Percentiles rank a stretch among this genome's conserved stretches.
These are phyloP conservation scores for Peromyscus californicus DNA, from an alignment of 2,113 vertebrate species.

Conservation along the genomic window DNA sequence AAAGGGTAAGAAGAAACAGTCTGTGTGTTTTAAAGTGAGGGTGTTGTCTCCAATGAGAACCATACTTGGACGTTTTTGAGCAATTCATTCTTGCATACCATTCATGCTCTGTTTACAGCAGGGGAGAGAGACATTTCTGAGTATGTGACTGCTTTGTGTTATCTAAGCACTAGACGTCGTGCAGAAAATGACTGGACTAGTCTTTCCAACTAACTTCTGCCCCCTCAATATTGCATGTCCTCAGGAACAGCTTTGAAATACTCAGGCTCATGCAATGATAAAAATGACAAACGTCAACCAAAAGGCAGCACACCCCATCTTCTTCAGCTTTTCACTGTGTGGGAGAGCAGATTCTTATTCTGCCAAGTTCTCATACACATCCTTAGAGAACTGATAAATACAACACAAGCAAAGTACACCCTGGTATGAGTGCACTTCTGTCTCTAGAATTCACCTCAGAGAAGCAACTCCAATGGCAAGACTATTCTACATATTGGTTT, in stretches of 20 bases:
- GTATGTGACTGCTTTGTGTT: constrained; percentile 62
- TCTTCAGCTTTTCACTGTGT: not conserved
- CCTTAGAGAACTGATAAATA: not conserved
- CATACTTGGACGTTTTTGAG: not conserved
- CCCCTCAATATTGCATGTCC: not conserved
- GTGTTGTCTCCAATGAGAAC: not conserved
- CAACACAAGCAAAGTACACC: not conserved
- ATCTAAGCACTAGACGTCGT: not conserved
- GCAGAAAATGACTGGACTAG: not conserved
- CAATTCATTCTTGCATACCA: constrained; percentile 1
- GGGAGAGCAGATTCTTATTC: not conserved
- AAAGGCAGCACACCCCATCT: not conserved
- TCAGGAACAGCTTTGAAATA: not conserved
- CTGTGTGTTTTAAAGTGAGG: constrained; percentile 47
- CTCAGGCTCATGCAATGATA: not conserved
- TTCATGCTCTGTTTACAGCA: constrained; percentile 52
- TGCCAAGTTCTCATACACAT: not conserved
- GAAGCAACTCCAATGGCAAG: not conserved
- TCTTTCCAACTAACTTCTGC: constrained; percentile 38
- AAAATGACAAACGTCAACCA: not conserved
- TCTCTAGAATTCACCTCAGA: constrained; percentile 16
- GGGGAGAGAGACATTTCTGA: not conserved
- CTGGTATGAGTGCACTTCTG: not conserved
- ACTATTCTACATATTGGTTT: not conserved
- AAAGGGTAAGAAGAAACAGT: constrained; percentile 67